Percentiles rank a stretch among this genome's conserved stretches.
These are phyloP conservation scores for Lysandra coridon DNA, from an alignment of 2,888 invertebrate species.

Conservation along the genomic window DNA sequence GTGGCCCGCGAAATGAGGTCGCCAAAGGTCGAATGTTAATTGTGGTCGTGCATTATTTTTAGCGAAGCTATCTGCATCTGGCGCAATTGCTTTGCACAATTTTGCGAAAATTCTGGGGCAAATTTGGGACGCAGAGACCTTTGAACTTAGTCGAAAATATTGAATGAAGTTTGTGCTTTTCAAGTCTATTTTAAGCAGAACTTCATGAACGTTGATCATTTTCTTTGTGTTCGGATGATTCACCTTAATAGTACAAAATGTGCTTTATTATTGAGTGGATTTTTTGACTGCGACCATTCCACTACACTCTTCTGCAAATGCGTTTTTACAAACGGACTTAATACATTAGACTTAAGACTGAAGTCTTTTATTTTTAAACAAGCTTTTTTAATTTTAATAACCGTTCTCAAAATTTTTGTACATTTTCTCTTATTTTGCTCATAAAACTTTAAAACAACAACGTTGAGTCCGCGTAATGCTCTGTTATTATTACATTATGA, in stretches of 20 bases:
- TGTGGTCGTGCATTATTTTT: constrained; percentile 24
- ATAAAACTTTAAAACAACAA: neutral
- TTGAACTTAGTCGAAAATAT: neutral
- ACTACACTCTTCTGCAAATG: too few relatives aligned
- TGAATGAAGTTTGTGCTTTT: too few relatives aligned
- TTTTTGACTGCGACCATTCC: too few relatives aligned
- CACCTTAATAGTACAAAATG: too few relatives aligned
- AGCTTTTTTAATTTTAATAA: neutral
- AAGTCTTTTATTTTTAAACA: neutral
- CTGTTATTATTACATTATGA: neutral
- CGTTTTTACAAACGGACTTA: neutral
- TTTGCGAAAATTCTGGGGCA: neutral
- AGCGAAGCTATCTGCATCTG: constrained; percentile 18
- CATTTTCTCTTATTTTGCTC: neutral
- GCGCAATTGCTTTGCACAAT: neutral
- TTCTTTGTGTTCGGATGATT: too few relatives aligned
- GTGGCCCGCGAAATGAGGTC: constrained; percentile 26
- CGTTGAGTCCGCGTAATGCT: neutral
- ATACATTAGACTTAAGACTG: neutral
- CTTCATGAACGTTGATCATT: too few relatives aligned
- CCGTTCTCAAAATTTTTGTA: neutral
- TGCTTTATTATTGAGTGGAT: too few relatives aligned
- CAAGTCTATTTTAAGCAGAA: too few relatives aligned
- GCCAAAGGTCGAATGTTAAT: constrained; percentile 28
- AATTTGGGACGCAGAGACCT: neutral